Percentiles rank a stretch among this genome's conserved stretches.
Evolutionary conservation across 2,888 invertebrate species (phyloP).

Genomic region (Neoascia interrupta): DNA sequence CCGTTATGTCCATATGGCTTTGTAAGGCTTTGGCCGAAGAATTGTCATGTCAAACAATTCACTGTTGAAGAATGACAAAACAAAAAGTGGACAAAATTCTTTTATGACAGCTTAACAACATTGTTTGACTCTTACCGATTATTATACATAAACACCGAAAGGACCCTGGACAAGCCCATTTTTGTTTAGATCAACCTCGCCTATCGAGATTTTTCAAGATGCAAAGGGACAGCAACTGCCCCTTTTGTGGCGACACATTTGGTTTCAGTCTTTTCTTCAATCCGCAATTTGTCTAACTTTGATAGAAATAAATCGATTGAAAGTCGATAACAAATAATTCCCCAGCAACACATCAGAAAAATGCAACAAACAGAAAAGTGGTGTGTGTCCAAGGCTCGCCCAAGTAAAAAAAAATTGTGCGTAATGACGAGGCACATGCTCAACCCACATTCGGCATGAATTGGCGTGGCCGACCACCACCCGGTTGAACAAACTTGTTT

Average conservation of each 20-base stretch:
- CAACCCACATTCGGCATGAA: constrained; percentile 37
- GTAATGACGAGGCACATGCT: constrained; percentile 30
- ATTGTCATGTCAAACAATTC: constrained; percentile 35
- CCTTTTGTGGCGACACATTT: constrained; percentile 9
- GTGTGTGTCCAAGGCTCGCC: constrained; percentile 25
- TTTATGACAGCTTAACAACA: too few species aligned
- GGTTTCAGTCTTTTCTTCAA: constrained; percentile 14
- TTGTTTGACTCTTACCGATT: too few species aligned
- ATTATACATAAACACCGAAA: too few species aligned
- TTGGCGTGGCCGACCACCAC: constrained; percentile 50
- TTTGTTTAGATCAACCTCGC: too few species aligned
- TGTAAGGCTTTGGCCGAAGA: constrained; percentile 45
- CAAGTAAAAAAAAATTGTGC: constrained; percentile 47
- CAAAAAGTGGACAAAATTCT: constrained; percentile 19
- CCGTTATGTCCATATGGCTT: too few species aligned
- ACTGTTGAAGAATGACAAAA: constrained; percentile 23
- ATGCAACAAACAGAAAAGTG: constrained; percentile 26
- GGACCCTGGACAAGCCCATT: too few species aligned
- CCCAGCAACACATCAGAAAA: constrained; percentile 17
- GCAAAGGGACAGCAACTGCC: too few species aligned
- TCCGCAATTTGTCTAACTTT: constrained; percentile 49
- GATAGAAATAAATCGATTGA: constrained; percentile 39
- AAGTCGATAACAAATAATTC: constrained; percentile 39
- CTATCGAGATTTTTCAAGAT: too few species aligned
- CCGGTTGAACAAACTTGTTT: constrained; percentile 44